Evolutionary conservation across 2,113 vertebrate genomes (phyloP), one percentile per base, ranked within the genome.

Genomic region (Phainopepla nitens): DNA sequence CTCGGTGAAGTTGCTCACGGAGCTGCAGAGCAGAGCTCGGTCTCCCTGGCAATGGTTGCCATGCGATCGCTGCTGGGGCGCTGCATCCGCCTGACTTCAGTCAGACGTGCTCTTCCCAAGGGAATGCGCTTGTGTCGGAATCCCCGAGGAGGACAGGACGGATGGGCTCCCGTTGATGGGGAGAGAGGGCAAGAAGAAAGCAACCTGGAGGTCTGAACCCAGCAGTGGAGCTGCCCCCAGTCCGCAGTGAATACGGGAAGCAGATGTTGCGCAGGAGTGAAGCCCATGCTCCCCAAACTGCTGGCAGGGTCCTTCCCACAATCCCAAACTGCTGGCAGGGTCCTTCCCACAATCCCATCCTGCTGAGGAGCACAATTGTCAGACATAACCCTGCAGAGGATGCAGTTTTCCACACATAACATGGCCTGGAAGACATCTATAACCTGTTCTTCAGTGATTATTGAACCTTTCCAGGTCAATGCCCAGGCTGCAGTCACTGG

Each of bases 21-120:
- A 89, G 94, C 35, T 80, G 85, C 75, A 8, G 79, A 14, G 10
- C 57, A 10, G 83, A 69, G 94, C 94, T 95, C 50, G 2, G 94
- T 96, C 91, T 96, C 94, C 94, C 92, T 96, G 94, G 93, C 90
- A 8, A 90, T 95, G 91, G 93, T 94, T 96, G 91, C 93, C 91
- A 96, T 91, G 94, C 57, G 5, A 87, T 91, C 15, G 66, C 91
- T 64, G 89, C 94, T 8, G 64, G 77, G 93, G 39, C 27, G 19
- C 85, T 3, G 25, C 56, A 1, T 22, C 84, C 10, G 36, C 91
- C 82, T 13, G 60, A 3, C 68, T 76, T 23, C 69, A 60, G 36
- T 56, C 53, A 35, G 54, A 68, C 29, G 7, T 3, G 45, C 35
- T 15, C 87, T 62, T 82, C 91, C 86, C 54, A 2, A 47, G 78